phyloP scores from a whole-genome alignment of 1,140 invertebrate genomes.

The Calliphora vicina region DNA sequence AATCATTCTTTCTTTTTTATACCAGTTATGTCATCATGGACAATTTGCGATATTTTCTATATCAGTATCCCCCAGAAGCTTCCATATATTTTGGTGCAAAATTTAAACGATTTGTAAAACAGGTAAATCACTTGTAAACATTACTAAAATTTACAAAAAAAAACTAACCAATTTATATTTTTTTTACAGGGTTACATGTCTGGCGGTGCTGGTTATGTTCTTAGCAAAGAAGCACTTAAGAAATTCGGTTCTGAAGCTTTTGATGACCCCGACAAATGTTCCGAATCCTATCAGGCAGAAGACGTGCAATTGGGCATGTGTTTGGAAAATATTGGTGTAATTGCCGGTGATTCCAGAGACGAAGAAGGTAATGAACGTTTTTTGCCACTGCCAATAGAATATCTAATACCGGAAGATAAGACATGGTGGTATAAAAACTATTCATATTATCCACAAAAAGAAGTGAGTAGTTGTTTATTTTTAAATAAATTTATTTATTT shows the following conservation, averaged over 20 bases:
- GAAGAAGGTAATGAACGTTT: slow-evolving; percentile 82
- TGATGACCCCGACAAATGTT: slow-evolving; percentile 74
- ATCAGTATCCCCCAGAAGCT: slow-evolving; percentile 72
- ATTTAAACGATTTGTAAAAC: slow-evolving; percentile 83
- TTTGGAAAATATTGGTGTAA: slow-evolving; percentile 84
- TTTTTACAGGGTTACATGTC: slow-evolving; percentile 87
- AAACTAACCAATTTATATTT: not conserved
- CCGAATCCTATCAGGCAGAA: slow-evolving; percentile 75
- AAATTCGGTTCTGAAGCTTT: slow-evolving; percentile 78
- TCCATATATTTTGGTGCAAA: slow-evolving; percentile 88
- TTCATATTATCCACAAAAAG: slow-evolving; percentile 68
- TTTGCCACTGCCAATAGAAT: slow-evolving; percentile 73
- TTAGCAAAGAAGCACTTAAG: slow-evolving; percentile 80
- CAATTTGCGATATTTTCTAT: slow-evolving; percentile 89
- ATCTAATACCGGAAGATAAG: slow-evolving; percentile 78
- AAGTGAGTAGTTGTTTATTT: slow-evolving; percentile 66
- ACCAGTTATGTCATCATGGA: slow-evolving; percentile 80
- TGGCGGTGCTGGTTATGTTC: slow-evolving; percentile 90
- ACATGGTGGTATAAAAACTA: slow-evolving; percentile 48
- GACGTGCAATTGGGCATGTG: slow-evolving; percentile 93
- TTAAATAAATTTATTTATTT: not conserved
- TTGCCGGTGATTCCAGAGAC: slow-evolving; percentile 87
- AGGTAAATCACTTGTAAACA: slow-evolving; percentile 44
- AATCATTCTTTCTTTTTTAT: not conserved
- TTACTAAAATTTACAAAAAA: no score